These are phyloP conservation scores for Scaptomyza flava DNA, from an alignment of 2,888 invertebrate species.

Conservation along the genomic window DNA sequence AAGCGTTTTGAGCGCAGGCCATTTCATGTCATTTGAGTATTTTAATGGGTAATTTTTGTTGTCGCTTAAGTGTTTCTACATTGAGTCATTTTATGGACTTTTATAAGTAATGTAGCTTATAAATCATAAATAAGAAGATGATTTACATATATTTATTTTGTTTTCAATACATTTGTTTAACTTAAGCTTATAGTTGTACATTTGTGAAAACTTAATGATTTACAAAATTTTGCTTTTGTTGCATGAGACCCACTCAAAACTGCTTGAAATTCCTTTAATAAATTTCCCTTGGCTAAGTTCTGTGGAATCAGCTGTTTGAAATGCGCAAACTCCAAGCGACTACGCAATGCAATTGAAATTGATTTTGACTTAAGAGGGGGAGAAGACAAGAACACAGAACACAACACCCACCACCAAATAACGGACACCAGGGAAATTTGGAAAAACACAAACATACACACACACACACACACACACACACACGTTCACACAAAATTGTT, in stretches of 20 bases:
- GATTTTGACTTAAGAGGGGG: constrained; percentile 47
- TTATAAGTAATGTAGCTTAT: too few relatives aligned
- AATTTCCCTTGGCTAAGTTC: not conserved
- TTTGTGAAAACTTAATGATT: not conserved
- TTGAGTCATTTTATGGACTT: too few relatives aligned
- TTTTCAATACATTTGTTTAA: too few relatives aligned
- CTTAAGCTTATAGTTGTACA: not conserved
- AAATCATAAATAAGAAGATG: too few relatives aligned
- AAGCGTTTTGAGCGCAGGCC: constrained; percentile 7
- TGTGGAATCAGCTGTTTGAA: constrained; percentile 62
- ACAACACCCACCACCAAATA: constrained; percentile 50
- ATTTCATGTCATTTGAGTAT: constrained; percentile 6
- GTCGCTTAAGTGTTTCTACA: not conserved
- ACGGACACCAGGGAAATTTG: constrained; percentile 56
- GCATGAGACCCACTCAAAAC: constrained; percentile 35
- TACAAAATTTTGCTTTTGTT: not conserved
- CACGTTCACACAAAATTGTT: constrained; percentile 30
- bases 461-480: not conserved
- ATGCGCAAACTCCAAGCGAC: constrained; percentile 76
- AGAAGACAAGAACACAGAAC: constrained; percentile 12
- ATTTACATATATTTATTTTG: too few relatives aligned
- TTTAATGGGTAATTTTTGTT: constrained; percentile 13
- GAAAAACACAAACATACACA: constrained; percentile 7
- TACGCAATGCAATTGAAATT: constrained; percentile 79
- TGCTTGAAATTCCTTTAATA: constrained; percentile 7